These are phyloP conservation scores for Tenthredo notha DNA, from an alignment of 2,888 invertebrate genomes.

Conservation along the genomic window DNA sequence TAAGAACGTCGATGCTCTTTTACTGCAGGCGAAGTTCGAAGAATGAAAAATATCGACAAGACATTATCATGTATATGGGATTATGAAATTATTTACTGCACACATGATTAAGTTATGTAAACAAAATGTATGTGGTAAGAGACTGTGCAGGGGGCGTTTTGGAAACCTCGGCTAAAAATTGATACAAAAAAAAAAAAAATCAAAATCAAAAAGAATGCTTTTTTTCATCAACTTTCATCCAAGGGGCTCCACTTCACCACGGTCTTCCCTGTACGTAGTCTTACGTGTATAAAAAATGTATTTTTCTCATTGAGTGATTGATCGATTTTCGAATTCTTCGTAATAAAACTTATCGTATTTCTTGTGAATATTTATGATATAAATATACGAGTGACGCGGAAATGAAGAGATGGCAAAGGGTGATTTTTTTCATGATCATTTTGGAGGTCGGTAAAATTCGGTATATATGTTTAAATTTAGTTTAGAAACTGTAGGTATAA, in stretches of 20 bases:
- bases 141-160: too few relatives aligned
- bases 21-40: not conserved
- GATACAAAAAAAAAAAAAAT: too few relatives aligned
- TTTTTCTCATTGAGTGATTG: not conserved
- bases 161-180: too few relatives aligned
- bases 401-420: not conserved
- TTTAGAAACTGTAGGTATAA: not conserved
- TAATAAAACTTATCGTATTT: not conserved
- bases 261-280: too few relatives aligned
- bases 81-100: too few relatives aligned
- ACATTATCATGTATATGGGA: too few relatives aligned
- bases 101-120: too few relatives aligned
- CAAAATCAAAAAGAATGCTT: too few relatives aligned
- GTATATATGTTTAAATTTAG: conserved; percentile 10
- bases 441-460: not conserved
- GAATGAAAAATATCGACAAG: not conserved
- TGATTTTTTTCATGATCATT: not conserved
- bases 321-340: not conserved
- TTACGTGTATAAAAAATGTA: not conserved
- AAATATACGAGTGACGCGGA: not conserved
- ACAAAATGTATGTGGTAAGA: too few relatives aligned
- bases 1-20: too few relatives aligned
- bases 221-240: too few relatives aligned
- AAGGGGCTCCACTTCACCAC: too few relatives aligned
- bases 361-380: not conserved